A percentile compares a stretch with the other conserved stretches of the same genome.
Conservation (phyloP, 2,797 vertebrate genomes). For the Tapera naevia region DNA sequence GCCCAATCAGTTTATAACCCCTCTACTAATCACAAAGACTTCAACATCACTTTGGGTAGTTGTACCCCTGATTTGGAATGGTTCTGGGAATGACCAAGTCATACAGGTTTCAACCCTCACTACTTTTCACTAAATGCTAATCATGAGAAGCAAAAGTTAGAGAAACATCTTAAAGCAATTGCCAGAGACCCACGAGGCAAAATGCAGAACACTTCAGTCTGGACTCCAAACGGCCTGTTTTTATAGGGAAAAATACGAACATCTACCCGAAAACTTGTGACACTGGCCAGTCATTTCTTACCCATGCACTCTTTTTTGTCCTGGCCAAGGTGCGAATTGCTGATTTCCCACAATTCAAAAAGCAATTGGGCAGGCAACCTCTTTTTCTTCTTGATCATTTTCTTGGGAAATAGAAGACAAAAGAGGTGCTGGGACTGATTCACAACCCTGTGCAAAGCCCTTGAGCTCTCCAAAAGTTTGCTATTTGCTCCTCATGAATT, state of each 20-base stretch:
- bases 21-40: neutral
- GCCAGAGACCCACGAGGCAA: constrained; percentile 45
- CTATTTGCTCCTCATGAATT: neutral
- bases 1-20: neutral
- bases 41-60: neutral
- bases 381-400: neutral
- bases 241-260: neutral
- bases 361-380: neutral
- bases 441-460: neutral
- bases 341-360: neutral
- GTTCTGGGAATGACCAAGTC: constrained; percentile 26
- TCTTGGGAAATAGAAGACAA: neutral
- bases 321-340: neutral
- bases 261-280: neutral
- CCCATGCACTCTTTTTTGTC: neutral
- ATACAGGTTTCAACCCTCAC: neutral
- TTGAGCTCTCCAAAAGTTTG: neutral
- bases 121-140: constrained; percentile 22
- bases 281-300: neutral
- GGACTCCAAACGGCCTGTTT: neutral
- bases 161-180: constrained; percentile 45
- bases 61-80: constrained; percentile 35
- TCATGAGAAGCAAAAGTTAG: constrained; percentile 42
- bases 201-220: neutral
- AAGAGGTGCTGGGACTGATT: neutral